Evolutionary conservation across 1,140 invertebrate genomes (phyloP).

Genomic region (Aphidius ervi): DNA sequence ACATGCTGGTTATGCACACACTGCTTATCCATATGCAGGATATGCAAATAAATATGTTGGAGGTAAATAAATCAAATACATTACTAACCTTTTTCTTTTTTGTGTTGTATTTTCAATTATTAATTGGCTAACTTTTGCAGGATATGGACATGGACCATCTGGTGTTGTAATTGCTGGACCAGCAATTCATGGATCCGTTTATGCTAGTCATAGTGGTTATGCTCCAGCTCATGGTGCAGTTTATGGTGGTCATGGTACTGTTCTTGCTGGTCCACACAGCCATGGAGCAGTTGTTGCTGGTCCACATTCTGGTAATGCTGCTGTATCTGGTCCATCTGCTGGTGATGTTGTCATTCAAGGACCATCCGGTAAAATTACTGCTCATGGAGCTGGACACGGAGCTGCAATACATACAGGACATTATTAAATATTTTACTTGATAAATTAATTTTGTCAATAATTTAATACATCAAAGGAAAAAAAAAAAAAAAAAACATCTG

Average conservation of each 20-base stretch:
- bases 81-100: too few relatives aligned
- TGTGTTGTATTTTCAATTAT: not conserved
- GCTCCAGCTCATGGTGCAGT: slow-evolving; percentile 29
- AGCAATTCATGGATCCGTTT: slow-evolving; percentile 26
- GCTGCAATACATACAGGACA: slow-evolving; percentile 41
- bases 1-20: slow-evolving; percentile 29
- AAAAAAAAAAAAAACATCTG: not conserved
- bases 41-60: slow-evolving; percentile 13
- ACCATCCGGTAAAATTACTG: slow-evolving; percentile 48
- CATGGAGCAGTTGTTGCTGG: slow-evolving; percentile 45
- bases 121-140: not conserved
- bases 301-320: slow-evolving; percentile 44
- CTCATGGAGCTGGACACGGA: slow-evolving; percentile 47
- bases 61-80: not conserved
- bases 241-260: slow-evolving; percentile 32
- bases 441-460: slow-evolving; percentile 4
- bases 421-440: slow-evolving; percentile 34
- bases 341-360: slow-evolving; percentile 48
- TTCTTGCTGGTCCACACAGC: slow-evolving; percentile 34
- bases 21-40: slow-evolving; percentile 23
- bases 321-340: slow-evolving; percentile 45
- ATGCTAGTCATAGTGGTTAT: slow-evolving; percentile 29
- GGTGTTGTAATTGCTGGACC: slow-evolving; percentile 27
- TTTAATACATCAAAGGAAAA: not conserved
- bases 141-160: slow-evolving; percentile 28